Evolutionary conservation across 2,797 vertebrate genomes (phyloP), one percentile per base, ranked within the genome.

Genomic region (Astyanax mexicanus): DNA sequence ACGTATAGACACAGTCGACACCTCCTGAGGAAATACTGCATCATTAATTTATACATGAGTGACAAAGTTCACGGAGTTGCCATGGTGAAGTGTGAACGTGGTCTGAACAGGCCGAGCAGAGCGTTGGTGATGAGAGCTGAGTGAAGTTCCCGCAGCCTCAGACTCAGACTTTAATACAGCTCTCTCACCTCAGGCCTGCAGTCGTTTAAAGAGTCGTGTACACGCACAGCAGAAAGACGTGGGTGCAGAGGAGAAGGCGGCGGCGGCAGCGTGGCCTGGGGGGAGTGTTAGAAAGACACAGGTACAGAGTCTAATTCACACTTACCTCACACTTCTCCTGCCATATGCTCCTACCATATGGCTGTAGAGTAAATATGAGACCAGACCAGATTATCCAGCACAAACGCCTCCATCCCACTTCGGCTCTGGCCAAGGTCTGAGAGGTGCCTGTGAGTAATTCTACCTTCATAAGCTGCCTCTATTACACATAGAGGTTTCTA

Each of bases 81-180:
- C 45, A 75, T 75, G 32, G 55, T 42, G 45, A 75, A 35, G 54
- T 51, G 15, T 40, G 64, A 60, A 38, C 47, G 38, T 60, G 45
- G 15, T 13, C 1, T 47, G 11, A 47, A 67, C 44, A 42, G 54
- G 15, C 12, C 12, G 23, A 57, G 15, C 21, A 6, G 3, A 12
- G 27, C 38, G 51, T 37, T 42, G 52, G 47, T 75, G 54, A 47
- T 75, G 54, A 65, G 38, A 55, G 32, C 27, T 13, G 29, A 23
- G 13, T 42, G 66, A 44, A 45, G 27, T 57, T 35, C 38, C 58
- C 21, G n/a, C 13, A 40, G 57, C 32, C n/a, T 38, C 6, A 38
- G 40, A 58, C 19, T n/a, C 8, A 0, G 29, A 32, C 47, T 17
- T 15, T 7, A 37, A 17, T 21, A 25, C 19, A 40, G 37, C 12